A percentile compares a stretch with the other conserved stretches of the same genome.
Evolutionary conservation across 2,113 vertebrate species (phyloP).

Genomic region (Corythornis cristatus): DNA sequence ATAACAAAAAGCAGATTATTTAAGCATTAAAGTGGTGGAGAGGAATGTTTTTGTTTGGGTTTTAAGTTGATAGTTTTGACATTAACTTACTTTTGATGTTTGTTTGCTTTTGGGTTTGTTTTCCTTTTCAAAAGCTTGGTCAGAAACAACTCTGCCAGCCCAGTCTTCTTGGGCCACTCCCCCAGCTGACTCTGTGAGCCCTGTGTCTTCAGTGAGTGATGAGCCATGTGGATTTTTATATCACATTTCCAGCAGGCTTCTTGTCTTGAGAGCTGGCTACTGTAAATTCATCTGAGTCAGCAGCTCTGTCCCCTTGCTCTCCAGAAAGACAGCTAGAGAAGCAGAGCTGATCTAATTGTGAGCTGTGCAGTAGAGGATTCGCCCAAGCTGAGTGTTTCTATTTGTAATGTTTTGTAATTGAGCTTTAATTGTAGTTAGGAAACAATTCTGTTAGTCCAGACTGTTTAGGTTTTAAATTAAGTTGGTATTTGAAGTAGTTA

Average conservation of each 20-base stretch:
- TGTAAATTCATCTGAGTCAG: neutral
- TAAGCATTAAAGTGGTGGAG: neutral
- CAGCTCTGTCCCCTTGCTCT: neutral
- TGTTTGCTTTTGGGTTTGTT: neutral
- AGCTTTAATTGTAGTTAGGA: neutral
- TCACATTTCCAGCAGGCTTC: neutral
- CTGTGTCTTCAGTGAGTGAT: neutral
- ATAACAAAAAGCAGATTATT: neutral
- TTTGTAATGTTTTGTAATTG: neutral
- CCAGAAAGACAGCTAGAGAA: neutral
- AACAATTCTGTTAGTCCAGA: neutral
- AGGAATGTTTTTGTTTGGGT: neutral
- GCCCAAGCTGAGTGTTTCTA: neutral
- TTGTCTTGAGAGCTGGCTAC: neutral
- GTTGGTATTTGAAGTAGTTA: neutral
- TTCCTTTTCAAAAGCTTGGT: neutral
- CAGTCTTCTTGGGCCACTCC: neutral
- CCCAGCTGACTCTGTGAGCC: neutral
- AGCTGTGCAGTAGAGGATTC: neutral
- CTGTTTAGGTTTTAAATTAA: neutral
- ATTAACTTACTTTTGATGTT: neutral
- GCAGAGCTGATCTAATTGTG: neutral
- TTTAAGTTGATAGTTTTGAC: neutral
- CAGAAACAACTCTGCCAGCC: neutral
- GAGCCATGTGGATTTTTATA: neutral